A percentile compares a stretch with the other conserved stretches of the same genome.
Evolutionary conservation across 2,797 vertebrate species (phyloP).

Genomic region (Eurystomus glaucurus): DNA sequence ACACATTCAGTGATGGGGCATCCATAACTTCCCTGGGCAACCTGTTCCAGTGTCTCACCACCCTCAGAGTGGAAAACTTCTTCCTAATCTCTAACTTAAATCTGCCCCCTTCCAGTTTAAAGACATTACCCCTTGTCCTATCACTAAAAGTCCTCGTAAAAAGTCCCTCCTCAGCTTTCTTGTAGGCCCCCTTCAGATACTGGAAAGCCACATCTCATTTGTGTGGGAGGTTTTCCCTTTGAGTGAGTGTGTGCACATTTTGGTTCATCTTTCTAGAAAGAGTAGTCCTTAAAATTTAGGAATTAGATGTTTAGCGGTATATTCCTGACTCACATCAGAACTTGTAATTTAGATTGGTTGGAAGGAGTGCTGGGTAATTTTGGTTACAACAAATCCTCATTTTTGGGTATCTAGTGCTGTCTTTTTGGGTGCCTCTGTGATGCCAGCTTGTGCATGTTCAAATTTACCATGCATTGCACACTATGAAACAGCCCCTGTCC

Average conservation of each 20-base stretch:
- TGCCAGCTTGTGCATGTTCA: neutral
- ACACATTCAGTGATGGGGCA: too few relatives aligned
- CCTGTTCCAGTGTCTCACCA: too few relatives aligned
- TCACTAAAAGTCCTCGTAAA: too few relatives aligned
- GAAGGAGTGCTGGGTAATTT: neutral
- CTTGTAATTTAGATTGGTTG: neutral
- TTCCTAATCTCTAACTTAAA: too few relatives aligned
- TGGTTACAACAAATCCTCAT: neutral
- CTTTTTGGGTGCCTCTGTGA: neutral
- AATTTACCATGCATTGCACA: neutral
- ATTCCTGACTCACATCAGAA: neutral
- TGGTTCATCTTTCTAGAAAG: neutral
- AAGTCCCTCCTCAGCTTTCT: too few relatives aligned
- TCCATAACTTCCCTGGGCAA: too few relatives aligned
- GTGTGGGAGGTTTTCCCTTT: neutral
- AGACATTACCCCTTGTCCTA: too few relatives aligned
- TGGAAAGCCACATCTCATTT: neutral
- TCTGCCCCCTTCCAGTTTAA: too few relatives aligned
- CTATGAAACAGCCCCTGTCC: neutral
- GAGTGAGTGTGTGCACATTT: neutral
- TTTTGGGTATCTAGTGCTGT: neutral
- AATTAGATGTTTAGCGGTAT: neutral
- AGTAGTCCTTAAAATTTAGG: neutral
- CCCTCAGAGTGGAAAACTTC: too few relatives aligned
- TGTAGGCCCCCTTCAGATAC: too few relatives aligned